phyloP scores from a whole-genome alignment of 2,113 vertebrate species.

The Sterrhoptilus dennistouni region DNA sequence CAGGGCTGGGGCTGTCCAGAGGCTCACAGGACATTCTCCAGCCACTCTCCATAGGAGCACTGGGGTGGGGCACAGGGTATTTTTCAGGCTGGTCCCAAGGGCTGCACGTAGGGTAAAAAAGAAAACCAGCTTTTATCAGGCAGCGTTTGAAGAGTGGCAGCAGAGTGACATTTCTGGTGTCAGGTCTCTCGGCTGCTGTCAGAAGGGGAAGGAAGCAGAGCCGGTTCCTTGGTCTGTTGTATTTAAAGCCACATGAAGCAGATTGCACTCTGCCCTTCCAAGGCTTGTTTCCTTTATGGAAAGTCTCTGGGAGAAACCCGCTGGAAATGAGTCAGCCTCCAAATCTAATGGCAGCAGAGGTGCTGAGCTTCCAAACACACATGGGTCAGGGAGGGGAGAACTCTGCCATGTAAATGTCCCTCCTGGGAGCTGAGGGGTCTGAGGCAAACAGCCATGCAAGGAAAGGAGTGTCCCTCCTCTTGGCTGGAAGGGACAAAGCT shows the following conservation, averaged over 20 bases:
- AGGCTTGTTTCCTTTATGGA: conserved; percentile 13
- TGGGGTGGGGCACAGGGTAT: neutral
- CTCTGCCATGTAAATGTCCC: neutral
- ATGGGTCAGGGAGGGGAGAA: neutral
- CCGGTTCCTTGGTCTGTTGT: neutral
- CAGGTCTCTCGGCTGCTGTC: fast-evolving
- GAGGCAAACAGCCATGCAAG: neutral
- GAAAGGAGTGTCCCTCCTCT: neutral
- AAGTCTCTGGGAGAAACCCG: neutral
- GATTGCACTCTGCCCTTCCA: neutral
- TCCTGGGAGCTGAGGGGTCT: neutral
- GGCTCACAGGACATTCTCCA: neutral
- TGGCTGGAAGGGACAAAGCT: neutral
- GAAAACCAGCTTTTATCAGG: neutral
- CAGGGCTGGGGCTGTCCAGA: neutral
- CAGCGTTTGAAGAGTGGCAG: neutral
- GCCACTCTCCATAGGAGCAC: neutral
- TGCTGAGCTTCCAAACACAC: neutral
- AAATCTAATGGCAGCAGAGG: neutral
- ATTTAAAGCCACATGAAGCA: conserved; percentile 7
- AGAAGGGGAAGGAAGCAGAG: conserved; percentile 42
- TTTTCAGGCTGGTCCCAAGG: neutral
- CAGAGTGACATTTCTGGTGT: neutral
- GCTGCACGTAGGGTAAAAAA: no score
- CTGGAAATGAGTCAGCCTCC: conserved; percentile 44